Evolutionary conservation across 2,113 vertebrate species (phyloP).

Genomic region (Triplophysa siluroides): DNA sequence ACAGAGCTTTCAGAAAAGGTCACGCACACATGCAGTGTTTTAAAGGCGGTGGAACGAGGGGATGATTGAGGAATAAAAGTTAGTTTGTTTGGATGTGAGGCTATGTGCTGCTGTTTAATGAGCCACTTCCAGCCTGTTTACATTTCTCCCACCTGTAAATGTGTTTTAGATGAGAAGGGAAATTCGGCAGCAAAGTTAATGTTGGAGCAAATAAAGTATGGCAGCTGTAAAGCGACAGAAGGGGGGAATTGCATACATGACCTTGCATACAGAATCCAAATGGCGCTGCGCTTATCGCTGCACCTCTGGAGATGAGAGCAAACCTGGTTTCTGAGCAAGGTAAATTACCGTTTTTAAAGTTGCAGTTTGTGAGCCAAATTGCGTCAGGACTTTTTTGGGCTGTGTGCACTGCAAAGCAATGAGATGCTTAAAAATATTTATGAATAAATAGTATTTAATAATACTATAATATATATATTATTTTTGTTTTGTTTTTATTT

Average conservation of each 20-base stretch:
- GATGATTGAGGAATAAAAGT: conserved; percentile 42
- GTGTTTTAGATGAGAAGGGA: conserved; percentile 40
- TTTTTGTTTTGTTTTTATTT: too few species aligned
- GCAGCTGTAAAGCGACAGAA: conserved; percentile 26
- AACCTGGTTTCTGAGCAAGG: conserved; percentile 1
- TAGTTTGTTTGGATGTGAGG: conserved; percentile 29
- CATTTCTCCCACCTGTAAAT: conserved; percentile 42
- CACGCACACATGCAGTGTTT: background rate
- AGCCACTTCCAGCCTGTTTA: conserved; percentile 35
- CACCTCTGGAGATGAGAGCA: conserved; percentile 9
- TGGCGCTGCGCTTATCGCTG: background rate
- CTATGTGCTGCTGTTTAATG: conserved; percentile 34
- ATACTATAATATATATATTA: too few species aligned
- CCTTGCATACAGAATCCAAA: conserved; percentile 36
- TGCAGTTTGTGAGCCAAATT: background rate
- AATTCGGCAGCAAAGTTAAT: conserved; percentile 36
- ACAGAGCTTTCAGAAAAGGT: background rate
- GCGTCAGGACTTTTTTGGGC: background rate
- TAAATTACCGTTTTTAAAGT: conserved; percentile 9
- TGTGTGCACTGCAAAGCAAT: too few species aligned
- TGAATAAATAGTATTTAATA: too few species aligned
- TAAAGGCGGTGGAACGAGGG: background rate
- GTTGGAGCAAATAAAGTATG: conserved; percentile 41
- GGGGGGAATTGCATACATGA: conserved; percentile 38
- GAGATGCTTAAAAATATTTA: too few species aligned